A percentile compares a stretch with the other conserved stretches of the same genome.
These are phyloP conservation scores for Pterocles orientalis DNA, from an alignment of 2,113 vertebrate species.

Conservation along the genomic window DNA sequence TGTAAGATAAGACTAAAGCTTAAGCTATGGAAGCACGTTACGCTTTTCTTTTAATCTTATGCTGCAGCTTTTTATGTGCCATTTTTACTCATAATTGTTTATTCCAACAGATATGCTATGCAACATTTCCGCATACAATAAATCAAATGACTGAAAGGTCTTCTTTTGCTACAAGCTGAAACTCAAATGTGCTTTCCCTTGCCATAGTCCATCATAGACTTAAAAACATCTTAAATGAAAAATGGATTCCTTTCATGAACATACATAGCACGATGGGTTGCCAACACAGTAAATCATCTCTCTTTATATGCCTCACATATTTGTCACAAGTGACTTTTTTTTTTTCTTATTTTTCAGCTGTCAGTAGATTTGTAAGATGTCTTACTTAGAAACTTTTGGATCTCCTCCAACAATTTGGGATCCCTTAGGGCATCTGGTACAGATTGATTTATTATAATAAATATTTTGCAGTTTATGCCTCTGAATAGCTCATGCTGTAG, in stretches of 20 bases:
- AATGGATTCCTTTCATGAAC: not conserved
- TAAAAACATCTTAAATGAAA: not conserved
- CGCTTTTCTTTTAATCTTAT: not conserved
- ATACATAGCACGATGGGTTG: not conserved
- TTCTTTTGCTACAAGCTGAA: not conserved
- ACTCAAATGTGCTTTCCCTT: not conserved
- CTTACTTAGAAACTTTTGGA: slow-evolving; percentile 14
- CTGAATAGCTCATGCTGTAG: not conserved
- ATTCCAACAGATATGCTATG: not conserved
- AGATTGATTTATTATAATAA: slow-evolving; percentile 58
- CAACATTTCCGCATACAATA: not conserved
- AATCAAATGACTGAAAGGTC: not conserved
- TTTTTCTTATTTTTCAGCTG: not conserved
- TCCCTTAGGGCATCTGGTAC: not conserved
- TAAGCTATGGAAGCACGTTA: not conserved
- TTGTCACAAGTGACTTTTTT: not conserved
- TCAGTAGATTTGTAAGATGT: not conserved
- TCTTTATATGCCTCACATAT: not conserved
- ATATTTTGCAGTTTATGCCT: slow-evolving; percentile 18
- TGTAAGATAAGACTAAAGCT: not conserved
- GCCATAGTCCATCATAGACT: not conserved
- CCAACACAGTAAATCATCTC: not conserved
- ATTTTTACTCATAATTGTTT: not conserved
- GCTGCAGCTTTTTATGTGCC: not conserved
- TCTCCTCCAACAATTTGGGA: not conserved